These are phyloP conservation scores for Abrostola tripartita DNA, from an alignment of 2,888 invertebrate genomes.

Conservation along the genomic window DNA sequence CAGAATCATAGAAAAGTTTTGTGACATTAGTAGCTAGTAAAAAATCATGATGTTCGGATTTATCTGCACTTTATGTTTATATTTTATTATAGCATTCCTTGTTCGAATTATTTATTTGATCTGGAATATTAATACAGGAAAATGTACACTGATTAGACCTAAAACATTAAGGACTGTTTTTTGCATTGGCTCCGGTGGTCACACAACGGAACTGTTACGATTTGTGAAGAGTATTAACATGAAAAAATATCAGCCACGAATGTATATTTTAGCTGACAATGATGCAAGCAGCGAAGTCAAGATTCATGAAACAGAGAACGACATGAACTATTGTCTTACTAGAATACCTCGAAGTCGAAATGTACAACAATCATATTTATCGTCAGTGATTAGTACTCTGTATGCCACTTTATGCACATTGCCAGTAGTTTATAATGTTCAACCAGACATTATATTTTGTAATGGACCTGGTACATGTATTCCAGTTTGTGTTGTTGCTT, in stretches of 20 bases:
- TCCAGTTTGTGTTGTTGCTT: conserved; percentile 94
- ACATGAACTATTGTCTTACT: conserved; percentile 81
- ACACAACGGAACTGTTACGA: conserved; percentile 97
- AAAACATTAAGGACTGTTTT: conserved; percentile 85
- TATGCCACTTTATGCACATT: conserved; percentile 91
- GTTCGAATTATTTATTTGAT: conserved; percentile 66
- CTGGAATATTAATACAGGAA: conserved; percentile 63
- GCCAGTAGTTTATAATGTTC: conserved; percentile 90
- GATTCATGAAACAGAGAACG: conserved; percentile 87
- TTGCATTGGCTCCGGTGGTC: conserved; percentile 95
- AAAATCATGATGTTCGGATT: conserved; percentile 19
- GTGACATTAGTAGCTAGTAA: not conserved
- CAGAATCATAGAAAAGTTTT: not conserved
- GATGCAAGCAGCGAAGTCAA: conserved; percentile 93
- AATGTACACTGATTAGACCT: conserved; percentile 62
- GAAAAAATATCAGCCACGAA: conserved; percentile 91
- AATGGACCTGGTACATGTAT: conserved; percentile 99
- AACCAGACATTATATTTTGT: conserved; percentile 95
- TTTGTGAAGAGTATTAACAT: conserved; percentile 90
- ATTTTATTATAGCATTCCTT: conserved; percentile 44
- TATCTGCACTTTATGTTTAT: conserved; percentile 15
- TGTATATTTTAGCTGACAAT: conserved; percentile 93
- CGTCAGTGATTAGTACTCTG: conserved; percentile 93
- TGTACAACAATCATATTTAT: conserved; percentile 95
- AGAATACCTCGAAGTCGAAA: conserved; percentile 94